These are phyloP conservation scores for Syngnathus typhle DNA, from an alignment of 2,113 vertebrate species.

Conservation along the genomic window DNA sequence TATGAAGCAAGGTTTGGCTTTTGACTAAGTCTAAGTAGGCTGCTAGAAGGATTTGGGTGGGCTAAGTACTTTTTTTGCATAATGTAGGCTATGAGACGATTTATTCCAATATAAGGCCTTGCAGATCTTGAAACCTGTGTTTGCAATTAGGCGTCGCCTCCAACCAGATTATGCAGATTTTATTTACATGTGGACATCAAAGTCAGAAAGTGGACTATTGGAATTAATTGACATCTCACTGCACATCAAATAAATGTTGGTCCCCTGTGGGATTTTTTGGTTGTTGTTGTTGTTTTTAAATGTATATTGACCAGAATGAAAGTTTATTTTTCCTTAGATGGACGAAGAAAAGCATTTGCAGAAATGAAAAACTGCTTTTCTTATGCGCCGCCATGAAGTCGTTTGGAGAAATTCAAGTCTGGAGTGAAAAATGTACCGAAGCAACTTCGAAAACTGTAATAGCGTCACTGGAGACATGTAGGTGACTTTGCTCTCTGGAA, in stretches of 20 bases:
- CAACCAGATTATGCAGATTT: background rate
- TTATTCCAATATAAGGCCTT: background rate
- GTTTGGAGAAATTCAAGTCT: background rate
- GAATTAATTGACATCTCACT: background rate
- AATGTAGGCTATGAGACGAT: background rate
- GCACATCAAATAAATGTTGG: background rate
- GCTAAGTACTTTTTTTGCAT: background rate
- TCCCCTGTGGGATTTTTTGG: background rate
- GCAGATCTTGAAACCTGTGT: background rate
- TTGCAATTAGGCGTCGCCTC: background rate
- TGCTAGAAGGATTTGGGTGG: background rate
- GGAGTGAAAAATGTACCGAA: background rate
- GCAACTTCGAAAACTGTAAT: too few species aligned
- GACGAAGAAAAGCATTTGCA: background rate
- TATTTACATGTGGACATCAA: conserved; percentile 1
- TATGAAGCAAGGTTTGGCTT: too few species aligned
- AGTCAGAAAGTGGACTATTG: background rate
- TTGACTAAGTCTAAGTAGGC: too few species aligned
- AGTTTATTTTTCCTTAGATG: background rate
- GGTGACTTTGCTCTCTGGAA: background rate
- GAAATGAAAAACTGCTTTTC: background rate
- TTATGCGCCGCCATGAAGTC: background rate
- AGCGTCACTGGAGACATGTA: background rate
- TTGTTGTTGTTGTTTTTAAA: background rate
- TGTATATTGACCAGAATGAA: background rate